These are phyloP conservation scores for Solea solea DNA, from an alignment of 2,113 vertebrate species.

Conservation along the genomic window DNA sequence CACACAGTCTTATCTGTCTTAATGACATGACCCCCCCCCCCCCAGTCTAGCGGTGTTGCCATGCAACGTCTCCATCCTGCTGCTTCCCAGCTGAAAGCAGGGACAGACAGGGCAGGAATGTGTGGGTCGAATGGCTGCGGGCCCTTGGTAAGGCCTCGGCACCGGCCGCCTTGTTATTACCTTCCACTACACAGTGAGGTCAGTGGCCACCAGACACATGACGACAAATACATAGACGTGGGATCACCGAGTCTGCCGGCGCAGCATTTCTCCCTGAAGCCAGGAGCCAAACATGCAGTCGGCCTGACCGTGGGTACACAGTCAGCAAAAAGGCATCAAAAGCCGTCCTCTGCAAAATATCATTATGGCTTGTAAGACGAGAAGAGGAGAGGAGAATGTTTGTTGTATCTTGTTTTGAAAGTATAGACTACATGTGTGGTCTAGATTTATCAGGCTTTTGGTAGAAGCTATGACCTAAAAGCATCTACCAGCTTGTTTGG, in stretches of 20 bases:
- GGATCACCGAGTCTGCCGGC: slow-evolving; percentile 73
- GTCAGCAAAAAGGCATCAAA: slow-evolving; percentile 75
- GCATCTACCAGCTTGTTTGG: slow-evolving; percentile 54
- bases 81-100: slow-evolving; percentile 47
- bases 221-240: slow-evolving; percentile 66
- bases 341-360: slow-evolving; percentile 69
- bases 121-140: slow-evolving; percentile 38
- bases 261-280: slow-evolving; percentile 69
- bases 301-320: slow-evolving; percentile 64
- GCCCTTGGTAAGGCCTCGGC: slow-evolving; percentile 53
- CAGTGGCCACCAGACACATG: slow-evolving; percentile 67
- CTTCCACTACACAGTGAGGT: slow-evolving; percentile 69
- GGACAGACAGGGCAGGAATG: slow-evolving; percentile 58
- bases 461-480: slow-evolving; percentile 26
- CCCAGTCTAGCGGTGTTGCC: slow-evolving; percentile 7
- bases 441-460: slow-evolving; percentile 65
- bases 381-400: slow-evolving; percentile 72
- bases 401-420: slow-evolving; percentile 72
- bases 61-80: slow-evolving; percentile 24
- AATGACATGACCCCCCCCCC: slow-evolving; percentile 9
- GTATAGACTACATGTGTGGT: slow-evolving; percentile 78
- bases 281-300: slow-evolving; percentile 59
- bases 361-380: slow-evolving; percentile 76
- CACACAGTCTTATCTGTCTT: no score
- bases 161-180: slow-evolving; percentile 74